Base-by-base conservation (phyloP, 2,888 invertebrate species). In the Selenia dentaria region DNA sequence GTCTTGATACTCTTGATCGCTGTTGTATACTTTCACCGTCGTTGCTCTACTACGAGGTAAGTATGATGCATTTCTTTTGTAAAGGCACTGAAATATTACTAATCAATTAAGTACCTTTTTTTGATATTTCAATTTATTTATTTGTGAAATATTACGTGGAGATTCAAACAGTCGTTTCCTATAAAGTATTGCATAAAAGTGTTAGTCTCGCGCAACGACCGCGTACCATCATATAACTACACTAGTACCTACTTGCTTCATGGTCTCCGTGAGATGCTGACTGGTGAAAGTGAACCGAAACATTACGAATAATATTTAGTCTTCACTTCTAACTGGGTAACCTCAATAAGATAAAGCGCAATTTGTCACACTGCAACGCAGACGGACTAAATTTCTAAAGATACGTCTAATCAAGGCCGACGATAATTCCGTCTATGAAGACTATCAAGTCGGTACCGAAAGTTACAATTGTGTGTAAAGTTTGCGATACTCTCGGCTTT, bases 251-350 rank as follows among this genome's bases (percentile, higher is more conserved):
- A n/a, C n/a, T n/a, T n/a, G n/a, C n/a, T 52, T 52, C 48, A 49
- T 43, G 41, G 37, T 46, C 45, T 59, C 50, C 39, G 57, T 60
- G 49, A 42, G 66, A 68, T 60, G 57, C 52, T 49, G 41, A 27
- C 42, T 53, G 69, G 74, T 70, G 73, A 74, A 74, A 74, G 74
- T 74, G 66, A 64, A 50, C 38, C 58, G 61, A 58, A 57, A 59
- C 53, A 52, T 64, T 66, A 57, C 50, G 51, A 59, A 63, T 58
- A 42, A 62, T 56, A 51, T 62, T 62, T 52, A 59, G 58, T 59
- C 49, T 50, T 54, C 50, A 47, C 47, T 44, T 51, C 24, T 8
- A 64, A 64, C 67, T 60, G 54, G 67, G 70, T 74, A 62, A 72
- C 73, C 73, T 62, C 73, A 62, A 74, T 72, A 53, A 55, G 41